Base-by-base conservation (phyloP, 2,888 invertebrate genomes). In the Drosophila diplacantha region DNA sequence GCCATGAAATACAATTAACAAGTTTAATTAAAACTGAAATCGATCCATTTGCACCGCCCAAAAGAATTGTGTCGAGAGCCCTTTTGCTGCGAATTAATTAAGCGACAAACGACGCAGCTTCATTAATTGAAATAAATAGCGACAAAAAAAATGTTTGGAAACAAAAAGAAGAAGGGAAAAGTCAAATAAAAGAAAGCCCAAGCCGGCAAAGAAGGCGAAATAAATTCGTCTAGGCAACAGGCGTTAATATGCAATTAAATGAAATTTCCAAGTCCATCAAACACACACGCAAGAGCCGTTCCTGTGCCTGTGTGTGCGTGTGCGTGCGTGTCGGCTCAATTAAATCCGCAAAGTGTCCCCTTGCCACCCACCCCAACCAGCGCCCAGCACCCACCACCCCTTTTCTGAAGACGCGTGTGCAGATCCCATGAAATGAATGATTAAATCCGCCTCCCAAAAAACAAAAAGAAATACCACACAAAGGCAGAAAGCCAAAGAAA, bases 91-190 rank as follows among this genome's bases (percentile, higher is more conserved):
- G 56, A 61, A 72, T 80, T 76, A 75, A 78, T 81, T 82, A 71
- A 74, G 56, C 67, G 69, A 70, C 62, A 67, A 51, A 73, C 72
- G 63, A 70, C 66, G 71, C 72, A 79, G 74, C 80, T 75, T 79
- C 72, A 81, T 82, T 80, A 82, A 78, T 81, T 78, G 74, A 82
- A 74, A 80, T 68, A 71, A 77, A 82, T 76, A 75, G 70, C 73
- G 62, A 49, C 5, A 24, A 24, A 9, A 24, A 41, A 46, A 54
- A 54, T 22, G 14, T 20, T 44, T 29, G 2, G 44, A 11, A 41
- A 20, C n/a, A 35, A 38, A 44, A 6, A 41, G 5, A n/a, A 64
- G 24, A 9, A 18, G 22, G 32, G 46, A 43, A 18, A 35, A 35
- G 16, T 35, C 31, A 24, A 22, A 38, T 55, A 16, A 51, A 31